Percentiles rank a stretch among this genome's conserved stretches.
phyloP scores from a whole-genome alignment of 2,113 vertebrate genomes.

The Hyla sarda region DNA sequence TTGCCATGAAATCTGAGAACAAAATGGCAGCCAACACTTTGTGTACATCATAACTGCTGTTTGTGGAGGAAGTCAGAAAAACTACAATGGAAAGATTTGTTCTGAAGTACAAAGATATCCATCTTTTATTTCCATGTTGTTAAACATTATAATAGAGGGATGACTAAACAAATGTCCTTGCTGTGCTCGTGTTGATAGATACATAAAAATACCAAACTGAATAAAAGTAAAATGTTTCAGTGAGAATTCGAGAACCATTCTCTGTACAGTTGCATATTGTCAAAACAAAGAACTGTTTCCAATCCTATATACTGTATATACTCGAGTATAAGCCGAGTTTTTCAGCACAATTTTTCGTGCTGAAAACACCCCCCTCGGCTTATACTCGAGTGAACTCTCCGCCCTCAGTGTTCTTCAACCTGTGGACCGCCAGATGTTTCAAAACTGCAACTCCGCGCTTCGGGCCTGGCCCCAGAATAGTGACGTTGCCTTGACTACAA shows the following conservation, averaged over 20 bases:
- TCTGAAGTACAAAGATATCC: neutral
- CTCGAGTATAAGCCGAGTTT: too few species aligned
- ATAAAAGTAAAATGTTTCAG: neutral
- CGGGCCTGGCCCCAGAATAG: too few species aligned
- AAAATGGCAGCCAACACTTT: neutral
- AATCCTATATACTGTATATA: too few species aligned
- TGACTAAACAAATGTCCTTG: constrained; percentile 11
- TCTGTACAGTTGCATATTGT: too few species aligned
- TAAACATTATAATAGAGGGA: neutral
- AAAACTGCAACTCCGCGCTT: too few species aligned
- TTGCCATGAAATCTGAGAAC: neutral
- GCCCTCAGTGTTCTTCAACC: too few species aligned
- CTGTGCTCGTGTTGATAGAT: neutral
- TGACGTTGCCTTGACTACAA: too few species aligned
- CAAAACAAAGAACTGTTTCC: too few species aligned
- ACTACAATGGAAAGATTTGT: neutral
- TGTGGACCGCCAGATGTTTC: too few species aligned
- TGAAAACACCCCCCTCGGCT: too few species aligned
- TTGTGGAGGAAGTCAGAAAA: neutral
- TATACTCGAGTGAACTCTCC: too few species aligned
- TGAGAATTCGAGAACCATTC: neutral
- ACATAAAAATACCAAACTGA: neutral
- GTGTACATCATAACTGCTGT: neutral
- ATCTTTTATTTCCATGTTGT: neutral
- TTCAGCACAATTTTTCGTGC: too few species aligned